Evolutionary conservation across 2,113 vertebrate species (phyloP).

Genomic region (Ondatra zibethicus): DNA sequence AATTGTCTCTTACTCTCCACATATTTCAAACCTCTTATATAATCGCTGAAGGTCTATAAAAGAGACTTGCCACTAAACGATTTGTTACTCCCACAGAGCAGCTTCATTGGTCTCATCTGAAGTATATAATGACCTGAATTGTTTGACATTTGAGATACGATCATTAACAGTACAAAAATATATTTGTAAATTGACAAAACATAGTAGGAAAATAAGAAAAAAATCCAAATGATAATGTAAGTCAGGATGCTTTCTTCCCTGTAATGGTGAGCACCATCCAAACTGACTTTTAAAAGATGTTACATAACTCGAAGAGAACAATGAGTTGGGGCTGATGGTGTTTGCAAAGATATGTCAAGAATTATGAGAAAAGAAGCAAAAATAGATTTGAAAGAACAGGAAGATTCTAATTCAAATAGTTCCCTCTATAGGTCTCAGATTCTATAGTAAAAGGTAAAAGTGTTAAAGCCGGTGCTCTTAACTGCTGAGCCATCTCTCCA

Average conservation of each 20-base stretch:
- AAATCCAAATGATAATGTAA: neutral
- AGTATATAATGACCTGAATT: neutral
- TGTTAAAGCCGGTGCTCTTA: neutral
- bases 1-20: neutral
- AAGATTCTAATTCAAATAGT: conserved; percentile 41
- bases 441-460: conserved; percentile 54
- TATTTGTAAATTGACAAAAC: conserved; percentile 9
- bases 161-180: neutral
- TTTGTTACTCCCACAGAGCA: conserved; percentile 6
- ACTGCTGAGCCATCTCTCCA: no score
- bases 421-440: conserved; percentile 39
- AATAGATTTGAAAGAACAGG: conserved; percentile 56
- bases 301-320: conserved; percentile 32
- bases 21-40: neutral
- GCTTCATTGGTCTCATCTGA: neutral
- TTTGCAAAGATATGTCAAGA: conserved; percentile 46
- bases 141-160: neutral
- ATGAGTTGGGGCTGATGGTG: conserved; percentile 11
- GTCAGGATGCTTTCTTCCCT: neutral
- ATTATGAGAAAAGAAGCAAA: conserved; percentile 57
- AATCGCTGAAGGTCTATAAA: neutral
- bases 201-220: conserved; percentile 36
- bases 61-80: neutral
- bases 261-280: neutral
- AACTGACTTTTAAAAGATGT: neutral